Evolutionary conservation across 2,113 vertebrate genomes (phyloP), one percentile per base, ranked within the genome.

Genomic region (Chunga burmeisteri): DNA sequence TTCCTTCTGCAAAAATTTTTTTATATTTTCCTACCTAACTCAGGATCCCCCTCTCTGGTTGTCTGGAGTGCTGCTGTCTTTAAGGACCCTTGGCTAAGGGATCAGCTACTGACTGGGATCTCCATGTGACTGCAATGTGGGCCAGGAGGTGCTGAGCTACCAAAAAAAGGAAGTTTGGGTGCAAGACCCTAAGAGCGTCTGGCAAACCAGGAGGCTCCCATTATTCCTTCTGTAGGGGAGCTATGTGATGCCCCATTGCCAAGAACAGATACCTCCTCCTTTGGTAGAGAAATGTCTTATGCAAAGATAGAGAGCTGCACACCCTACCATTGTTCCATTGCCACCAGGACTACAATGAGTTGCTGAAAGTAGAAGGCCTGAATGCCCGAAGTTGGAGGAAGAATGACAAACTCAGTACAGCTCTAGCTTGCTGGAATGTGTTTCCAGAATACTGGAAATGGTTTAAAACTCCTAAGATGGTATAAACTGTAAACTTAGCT

Each of bases 271-370:
- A 23, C 13, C 25, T 56, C 11, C 16, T 65, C 17, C 27, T 63
- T 65, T 75, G 21, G 3, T 40, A 65, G 29, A 49, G 20, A 49
- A 47, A 4, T 11, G 7, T 34, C 25, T n/a, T 38, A 8, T 15
- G 36, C 25, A 44, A 19, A 30, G 10, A 32, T 7, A 46, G 7
- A 29, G 81, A n/a, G 22, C 59, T 79, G 30, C 29, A 15, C 32
- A 18, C 21, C 26, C 11, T 55, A 12, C 9, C 0, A 0, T 11
- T 52, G 26, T 65, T 38, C 46, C 19, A 15, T 7, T 56, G 62
- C 34, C 62, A 20, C 10, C 70, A 79, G 65, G 8, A n/a, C 16
- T 32, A 13, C 46, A 58, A 7, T 9, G 19, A 36, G 19, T 34
- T 46, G 20, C 66, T 72, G 52, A 46, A 74, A 55, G n/a, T 4